Percentiles rank a stretch among this genome's conserved stretches.
Evolutionary conservation across 1,140 invertebrate genomes (phyloP).

Genomic region (Drosophila punjabiensis): DNA sequence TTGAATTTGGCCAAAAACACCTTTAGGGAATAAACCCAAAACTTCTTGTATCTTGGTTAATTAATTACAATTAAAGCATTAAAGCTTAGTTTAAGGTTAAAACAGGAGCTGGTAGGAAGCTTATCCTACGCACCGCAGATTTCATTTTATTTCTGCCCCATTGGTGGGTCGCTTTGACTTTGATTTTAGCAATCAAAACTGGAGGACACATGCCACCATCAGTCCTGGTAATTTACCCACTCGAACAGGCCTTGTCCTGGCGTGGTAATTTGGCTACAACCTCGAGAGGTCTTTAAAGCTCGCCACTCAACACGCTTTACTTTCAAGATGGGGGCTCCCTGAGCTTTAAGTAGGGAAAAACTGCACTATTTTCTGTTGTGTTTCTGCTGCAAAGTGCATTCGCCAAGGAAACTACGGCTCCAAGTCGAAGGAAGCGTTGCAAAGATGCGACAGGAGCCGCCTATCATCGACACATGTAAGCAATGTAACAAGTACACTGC

Average conservation of each 20-base stretch:
- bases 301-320: conserved; percentile 57
- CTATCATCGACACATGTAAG: conserved; percentile 24
- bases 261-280: conserved; percentile 17
- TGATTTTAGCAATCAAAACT: conserved; percentile 17
- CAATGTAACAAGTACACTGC: conserved; percentile 3
- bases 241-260: neutral
- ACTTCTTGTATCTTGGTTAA: neutral
- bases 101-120: neutral
- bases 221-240: conserved; percentile 33
- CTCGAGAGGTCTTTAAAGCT: conserved; percentile 26
- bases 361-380: conserved; percentile 62
- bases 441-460: conserved; percentile 52
- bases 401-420: conserved; percentile 18
- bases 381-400: conserved; percentile 59
- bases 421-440: conserved; percentile 43
- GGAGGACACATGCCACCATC: neutral
- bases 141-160: neutral
- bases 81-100: neutral
- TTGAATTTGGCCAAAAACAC: conserved; percentile 30
- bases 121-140: neutral
- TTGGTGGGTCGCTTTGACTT: neutral
- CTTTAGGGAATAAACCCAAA: neutral
- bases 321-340: neutral
- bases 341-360: neutral
- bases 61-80: conserved; percentile 7